Percentiles rank a stretch among this genome's conserved stretches.
phyloP scores from a whole-genome alignment of 2,797 vertebrate genomes.

The Coranthus polyacanthus region DNA sequence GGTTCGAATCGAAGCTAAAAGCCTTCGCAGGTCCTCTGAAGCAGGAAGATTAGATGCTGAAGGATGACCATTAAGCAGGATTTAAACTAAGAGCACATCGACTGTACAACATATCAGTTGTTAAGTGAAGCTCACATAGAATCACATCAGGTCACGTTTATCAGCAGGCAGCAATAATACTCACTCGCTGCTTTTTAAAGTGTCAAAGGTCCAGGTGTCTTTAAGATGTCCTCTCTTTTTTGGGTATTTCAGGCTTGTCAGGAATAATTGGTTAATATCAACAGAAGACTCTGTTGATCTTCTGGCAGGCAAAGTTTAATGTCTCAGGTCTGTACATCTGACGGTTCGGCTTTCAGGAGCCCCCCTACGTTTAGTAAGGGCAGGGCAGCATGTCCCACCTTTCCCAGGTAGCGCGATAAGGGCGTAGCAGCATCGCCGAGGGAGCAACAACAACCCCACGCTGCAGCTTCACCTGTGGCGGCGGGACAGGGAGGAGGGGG shows the following conservation, averaged over 20 bases:
- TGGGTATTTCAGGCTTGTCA: conserved; percentile 34
- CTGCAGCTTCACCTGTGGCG: conserved; percentile 70
- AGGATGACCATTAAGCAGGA: conserved; percentile 41
- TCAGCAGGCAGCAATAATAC: conserved; percentile 48
- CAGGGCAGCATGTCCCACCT: conserved; percentile 89
- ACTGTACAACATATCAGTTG: conserved; percentile 32
- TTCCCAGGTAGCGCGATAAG: conserved; percentile 89
- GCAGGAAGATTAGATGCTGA: conserved; percentile 31
- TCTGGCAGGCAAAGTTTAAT: conserved; percentile 14
- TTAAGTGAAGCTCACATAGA: conserved; percentile 35
- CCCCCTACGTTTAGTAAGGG: conserved; percentile 87
- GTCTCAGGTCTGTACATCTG: conserved; percentile 88
- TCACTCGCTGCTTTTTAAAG: conserved; percentile 14
- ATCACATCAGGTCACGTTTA: conserved; percentile 44
- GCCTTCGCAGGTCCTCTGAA: conserved; percentile 56
- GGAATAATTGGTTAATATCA: conserved; percentile 11
- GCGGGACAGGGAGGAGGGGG: conserved; percentile 70
- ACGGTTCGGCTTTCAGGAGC: conserved; percentile 85
- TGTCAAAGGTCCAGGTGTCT: conserved; percentile 24
- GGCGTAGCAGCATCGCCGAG: conserved; percentile 66
- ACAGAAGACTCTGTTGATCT: conserved; percentile 1
- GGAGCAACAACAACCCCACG: conserved; percentile 85
- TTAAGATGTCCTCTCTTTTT: conserved; percentile 16
- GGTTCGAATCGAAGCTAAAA: conserved; percentile 36
- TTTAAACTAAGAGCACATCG: conserved; percentile 30